Conservation (phyloP, 2,113 vertebrate species). For the Pseudorectes ferrugineus region DNA sequence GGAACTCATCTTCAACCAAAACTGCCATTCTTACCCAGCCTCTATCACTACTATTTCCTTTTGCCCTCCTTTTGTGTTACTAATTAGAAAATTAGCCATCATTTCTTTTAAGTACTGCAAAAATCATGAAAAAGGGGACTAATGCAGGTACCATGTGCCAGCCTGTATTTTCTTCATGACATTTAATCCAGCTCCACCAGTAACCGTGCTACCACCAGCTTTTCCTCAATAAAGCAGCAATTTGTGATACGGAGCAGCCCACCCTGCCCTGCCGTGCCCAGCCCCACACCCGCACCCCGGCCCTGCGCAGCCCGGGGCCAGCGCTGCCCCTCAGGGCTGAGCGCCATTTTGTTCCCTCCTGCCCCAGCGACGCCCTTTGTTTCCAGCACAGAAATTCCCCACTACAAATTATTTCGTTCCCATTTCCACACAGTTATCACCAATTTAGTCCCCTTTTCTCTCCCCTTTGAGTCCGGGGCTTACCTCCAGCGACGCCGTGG, state of each 20-base stretch:
- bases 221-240: conserved; percentile 45
- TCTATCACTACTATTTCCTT: rapidly evolving
- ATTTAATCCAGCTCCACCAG: background rate
- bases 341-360: background rate
- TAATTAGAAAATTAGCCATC: too few relatives aligned
- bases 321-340: background rate
- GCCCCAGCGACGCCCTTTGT: background rate
- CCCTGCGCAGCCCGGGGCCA: too few relatives aligned
- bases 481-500: background rate
- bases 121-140: rapidly evolving
- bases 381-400: background rate
- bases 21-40: background rate
- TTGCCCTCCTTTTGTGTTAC: too few relatives aligned
- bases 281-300: background rate
- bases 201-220: conserved; percentile 50
- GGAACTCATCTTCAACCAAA: background rate
- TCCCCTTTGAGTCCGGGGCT: background rate
- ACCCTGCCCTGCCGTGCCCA: conserved; percentile 68
- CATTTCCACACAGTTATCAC: background rate
- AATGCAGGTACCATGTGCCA: background rate
- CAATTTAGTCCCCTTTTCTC: background rate
- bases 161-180: rapidly evolving
- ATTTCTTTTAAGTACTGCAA: background rate
- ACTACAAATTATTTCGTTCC: background rate
- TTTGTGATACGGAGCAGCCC: background rate